These are phyloP conservation scores for Heteromurus nitidus DNA, from an alignment of 2,888 invertebrate genomes.

Conservation along the genomic window DNA sequence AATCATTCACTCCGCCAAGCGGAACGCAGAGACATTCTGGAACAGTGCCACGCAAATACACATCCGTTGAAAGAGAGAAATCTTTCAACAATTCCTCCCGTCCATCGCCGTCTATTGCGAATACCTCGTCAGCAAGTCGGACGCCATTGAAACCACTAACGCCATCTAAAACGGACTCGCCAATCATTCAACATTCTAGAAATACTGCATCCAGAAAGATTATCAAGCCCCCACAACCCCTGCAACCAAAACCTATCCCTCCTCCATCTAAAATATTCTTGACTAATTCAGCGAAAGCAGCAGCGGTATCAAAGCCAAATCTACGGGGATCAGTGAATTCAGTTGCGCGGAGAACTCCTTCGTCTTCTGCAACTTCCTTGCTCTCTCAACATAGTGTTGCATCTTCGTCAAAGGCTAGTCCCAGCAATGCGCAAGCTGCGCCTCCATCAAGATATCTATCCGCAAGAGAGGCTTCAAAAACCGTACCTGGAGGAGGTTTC, in stretches of 20 bases:
- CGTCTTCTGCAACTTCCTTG: constrained; percentile 50
- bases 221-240: constrained; percentile 3
- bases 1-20: constrained; percentile 52
- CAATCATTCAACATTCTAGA: constrained; percentile 44
- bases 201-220: constrained; percentile 21
- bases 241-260: constrained; percentile 22
- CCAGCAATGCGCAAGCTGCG: background rate
- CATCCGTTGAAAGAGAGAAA: constrained; percentile 60
- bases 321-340: constrained; percentile 32
- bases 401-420: constrained; percentile 38
- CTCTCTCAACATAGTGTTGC: constrained; percentile 50
- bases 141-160: constrained; percentile 69
- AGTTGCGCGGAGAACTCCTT: constrained; percentile 49
- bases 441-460: constrained; percentile 34
- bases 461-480: constrained; percentile 29
- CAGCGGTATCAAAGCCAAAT: constrained; percentile 72
- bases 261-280: constrained; percentile 67
- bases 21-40: constrained; percentile 20
- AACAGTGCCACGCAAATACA: constrained; percentile 50
- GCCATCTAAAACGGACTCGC: constrained; percentile 68
- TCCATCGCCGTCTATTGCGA: constrained; percentile 27
- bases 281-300: constrained; percentile 72
- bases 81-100: constrained; percentile 57
- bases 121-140: constrained; percentile 60
- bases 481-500: constrained; percentile 41